A percentile compares a stretch with the other conserved stretches of the same genome.
phyloP scores from a whole-genome alignment of 2,113 vertebrate genomes.

The Falco punctatus region DNA sequence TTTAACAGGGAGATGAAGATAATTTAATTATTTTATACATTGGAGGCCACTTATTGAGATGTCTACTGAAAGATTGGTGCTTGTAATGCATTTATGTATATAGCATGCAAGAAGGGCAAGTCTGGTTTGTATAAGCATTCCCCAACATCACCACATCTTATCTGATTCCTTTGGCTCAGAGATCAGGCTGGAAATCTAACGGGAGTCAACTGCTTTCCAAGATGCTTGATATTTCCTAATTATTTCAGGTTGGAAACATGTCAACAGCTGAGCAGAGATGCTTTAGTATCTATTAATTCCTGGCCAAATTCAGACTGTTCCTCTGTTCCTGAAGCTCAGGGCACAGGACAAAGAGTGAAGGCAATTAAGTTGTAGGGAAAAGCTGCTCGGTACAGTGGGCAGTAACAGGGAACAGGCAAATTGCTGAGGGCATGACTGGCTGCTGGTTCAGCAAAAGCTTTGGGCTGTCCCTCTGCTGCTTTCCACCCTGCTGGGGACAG shows the following conservation, averaged over 20 bases:
- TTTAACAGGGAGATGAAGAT: not conserved
- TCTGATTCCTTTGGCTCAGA: constrained; percentile 24
- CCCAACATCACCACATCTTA: not conserved
- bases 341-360: not conserved
- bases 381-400: accelerated
- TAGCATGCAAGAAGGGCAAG: not conserved
- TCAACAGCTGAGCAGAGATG: not conserved
- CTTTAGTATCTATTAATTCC: not conserved
- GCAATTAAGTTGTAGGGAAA: not conserved
- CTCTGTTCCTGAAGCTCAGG: not conserved
- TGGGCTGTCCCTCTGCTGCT: not conserved
- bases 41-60: not conserved
- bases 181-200: constrained; percentile 15
- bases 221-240: constrained; percentile 27
- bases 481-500: accelerated
- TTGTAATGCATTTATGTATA: not conserved
- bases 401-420: not conserved
- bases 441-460: not conserved
- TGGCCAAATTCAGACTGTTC: not conserved
- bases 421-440: accelerated
- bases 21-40: constrained; percentile 9
- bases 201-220: constrained; percentile 32
- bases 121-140: constrained; percentile 18
- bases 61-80: not conserved
- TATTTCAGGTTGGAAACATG: constrained; percentile 27